Evolutionary conservation across 2,797 vertebrate genomes (phyloP).

Genomic region (Tenualosa ilisha): DNA sequence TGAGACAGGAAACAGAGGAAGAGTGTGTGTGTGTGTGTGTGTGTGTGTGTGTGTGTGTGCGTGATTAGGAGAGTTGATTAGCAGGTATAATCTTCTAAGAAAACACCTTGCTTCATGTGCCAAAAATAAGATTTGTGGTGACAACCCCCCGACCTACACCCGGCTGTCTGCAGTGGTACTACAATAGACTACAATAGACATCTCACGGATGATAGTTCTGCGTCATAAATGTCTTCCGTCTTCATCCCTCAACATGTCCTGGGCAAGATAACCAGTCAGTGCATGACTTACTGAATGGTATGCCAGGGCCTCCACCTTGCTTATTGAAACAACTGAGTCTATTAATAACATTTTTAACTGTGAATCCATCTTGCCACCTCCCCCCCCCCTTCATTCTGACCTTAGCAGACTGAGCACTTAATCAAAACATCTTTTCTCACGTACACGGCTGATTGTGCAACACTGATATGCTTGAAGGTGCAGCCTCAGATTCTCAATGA

Average conservation of each 20-base stretch:
- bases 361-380: background rate
- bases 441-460: conserved; percentile 37
- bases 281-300: conserved; percentile 8
- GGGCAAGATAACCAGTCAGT: conserved; percentile 3
- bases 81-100: background rate
- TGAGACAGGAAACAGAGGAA: background rate
- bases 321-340: background rate
- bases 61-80: background rate
- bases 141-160: background rate
- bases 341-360: conserved; percentile 10
- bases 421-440: conserved; percentile 42
- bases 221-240: background rate
- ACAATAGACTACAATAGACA: background rate
- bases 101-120: background rate
- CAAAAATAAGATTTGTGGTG: conserved; percentile 6
- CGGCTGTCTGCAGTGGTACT: background rate
- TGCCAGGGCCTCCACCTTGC: background rate
- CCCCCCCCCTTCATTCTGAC: background rate
- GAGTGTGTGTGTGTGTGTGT: background rate
- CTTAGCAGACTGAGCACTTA: background rate
- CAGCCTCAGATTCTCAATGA: conserved; percentile 49
- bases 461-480: conserved; percentile 25
- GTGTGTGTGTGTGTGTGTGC: no score
- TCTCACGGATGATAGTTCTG: background rate
- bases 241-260: conserved; percentile 1